Percentiles rank a stretch among this genome's conserved stretches.
phyloP scores from a whole-genome alignment of 2,797 vertebrate species.

The Spatula versicolor region DNA sequence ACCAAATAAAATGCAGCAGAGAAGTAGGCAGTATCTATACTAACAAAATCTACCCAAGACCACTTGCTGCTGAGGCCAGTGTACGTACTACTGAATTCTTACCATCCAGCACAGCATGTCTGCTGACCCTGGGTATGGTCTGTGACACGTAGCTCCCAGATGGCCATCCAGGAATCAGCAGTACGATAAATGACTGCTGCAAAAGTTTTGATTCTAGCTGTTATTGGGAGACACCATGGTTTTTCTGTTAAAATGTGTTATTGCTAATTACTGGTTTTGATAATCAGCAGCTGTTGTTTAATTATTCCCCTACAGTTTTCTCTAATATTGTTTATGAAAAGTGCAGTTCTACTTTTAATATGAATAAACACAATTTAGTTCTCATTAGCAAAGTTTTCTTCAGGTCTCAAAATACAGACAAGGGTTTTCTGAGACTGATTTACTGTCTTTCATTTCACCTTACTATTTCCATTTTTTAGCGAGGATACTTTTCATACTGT shows the following conservation, averaged over 20 bases:
- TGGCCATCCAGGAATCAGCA: background rate
- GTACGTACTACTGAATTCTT: background rate
- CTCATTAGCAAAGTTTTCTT: background rate
- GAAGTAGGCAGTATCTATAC: background rate
- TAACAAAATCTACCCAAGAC: background rate
- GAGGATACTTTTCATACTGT: background rate
- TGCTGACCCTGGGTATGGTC: background rate
- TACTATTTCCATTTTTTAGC: background rate
- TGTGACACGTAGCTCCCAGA: background rate
- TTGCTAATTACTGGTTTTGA: background rate
- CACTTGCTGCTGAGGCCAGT: rapidly evolving
- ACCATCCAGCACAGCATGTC: background rate
- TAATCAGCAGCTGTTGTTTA: background rate
- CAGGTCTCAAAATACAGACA: background rate
- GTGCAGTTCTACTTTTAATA: background rate
- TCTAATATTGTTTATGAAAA: background rate
- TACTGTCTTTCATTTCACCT: background rate
- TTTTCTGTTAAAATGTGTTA: background rate
- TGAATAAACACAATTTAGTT: background rate
- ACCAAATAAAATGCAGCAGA: background rate
- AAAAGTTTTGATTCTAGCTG: background rate
- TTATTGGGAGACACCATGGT: rapidly evolving
- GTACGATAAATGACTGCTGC: background rate
- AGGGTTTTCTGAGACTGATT: background rate
- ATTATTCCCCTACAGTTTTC: background rate